A percentile compares a stretch with the other conserved stretches of the same genome.
phyloP scores from a whole-genome alignment of 2,797 vertebrate genomes.

The Clarias pachynema region DNA sequence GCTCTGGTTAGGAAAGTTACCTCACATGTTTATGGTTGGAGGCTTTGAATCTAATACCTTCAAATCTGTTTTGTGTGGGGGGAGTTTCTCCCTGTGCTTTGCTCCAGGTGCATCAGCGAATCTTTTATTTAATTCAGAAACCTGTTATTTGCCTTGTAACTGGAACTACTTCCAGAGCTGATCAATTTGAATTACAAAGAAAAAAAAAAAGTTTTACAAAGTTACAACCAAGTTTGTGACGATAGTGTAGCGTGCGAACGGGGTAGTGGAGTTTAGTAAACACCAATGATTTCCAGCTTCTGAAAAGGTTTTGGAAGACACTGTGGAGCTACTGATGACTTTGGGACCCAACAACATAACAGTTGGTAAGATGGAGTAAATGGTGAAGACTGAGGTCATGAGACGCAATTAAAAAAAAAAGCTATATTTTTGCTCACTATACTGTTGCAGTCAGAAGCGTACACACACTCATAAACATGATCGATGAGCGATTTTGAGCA shows the following conservation, averaged over 20 bases:
- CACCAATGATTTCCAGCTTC: not conserved
- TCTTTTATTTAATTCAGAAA: not conserved
- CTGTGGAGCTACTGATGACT: not conserved
- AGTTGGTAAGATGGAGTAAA: not conserved
- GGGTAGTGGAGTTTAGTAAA: not conserved
- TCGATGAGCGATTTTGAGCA: no score
- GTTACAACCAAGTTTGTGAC: not conserved
- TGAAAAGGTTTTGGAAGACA: not conserved
- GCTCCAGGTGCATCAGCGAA: no score
- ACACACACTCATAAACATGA: no score
- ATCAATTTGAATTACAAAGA: not conserved
- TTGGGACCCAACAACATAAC: not conserved
- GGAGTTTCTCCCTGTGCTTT: no score
- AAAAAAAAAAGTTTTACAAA: no score
- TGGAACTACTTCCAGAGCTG: not conserved
- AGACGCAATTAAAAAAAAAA: not conserved
- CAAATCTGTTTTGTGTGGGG: no score
- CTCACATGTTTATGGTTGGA: no score
- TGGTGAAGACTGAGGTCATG: not conserved
- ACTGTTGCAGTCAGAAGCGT: no score
- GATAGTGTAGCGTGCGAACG: no score
- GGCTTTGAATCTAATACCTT: no score
- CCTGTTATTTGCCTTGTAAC: not conserved
- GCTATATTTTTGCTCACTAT: no score
- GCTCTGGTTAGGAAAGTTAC: not conserved